These are phyloP conservation scores for Mus musculus DNA, from an alignment of 2,113 vertebrate species.

Conservation along the genomic window GRCm39 chr3:113616001-113616500, in stretches of 20 bases:
- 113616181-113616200: neutral
- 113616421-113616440: neutral
- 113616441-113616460: neutral
- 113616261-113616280: neutral
- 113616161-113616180: neutral
- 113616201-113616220: neutral
- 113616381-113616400: neutral
- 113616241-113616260: neutral
- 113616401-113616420: neutral
- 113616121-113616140: neutral
- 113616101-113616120: neutral
- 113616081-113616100: neutral
- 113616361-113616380: neutral
- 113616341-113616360: neutral
- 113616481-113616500: neutral
- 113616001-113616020: neutral
- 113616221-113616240: neutral
- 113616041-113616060: neutral
- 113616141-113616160: neutral
- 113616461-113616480: neutral
- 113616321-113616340: neutral
- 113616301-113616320: neutral
- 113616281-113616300: neutral
- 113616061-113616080: neutral
- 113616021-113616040: neutral